Base-by-base conservation (phyloP, 2,888 invertebrate genomes). In the Andrena chrysosceles region DNA sequence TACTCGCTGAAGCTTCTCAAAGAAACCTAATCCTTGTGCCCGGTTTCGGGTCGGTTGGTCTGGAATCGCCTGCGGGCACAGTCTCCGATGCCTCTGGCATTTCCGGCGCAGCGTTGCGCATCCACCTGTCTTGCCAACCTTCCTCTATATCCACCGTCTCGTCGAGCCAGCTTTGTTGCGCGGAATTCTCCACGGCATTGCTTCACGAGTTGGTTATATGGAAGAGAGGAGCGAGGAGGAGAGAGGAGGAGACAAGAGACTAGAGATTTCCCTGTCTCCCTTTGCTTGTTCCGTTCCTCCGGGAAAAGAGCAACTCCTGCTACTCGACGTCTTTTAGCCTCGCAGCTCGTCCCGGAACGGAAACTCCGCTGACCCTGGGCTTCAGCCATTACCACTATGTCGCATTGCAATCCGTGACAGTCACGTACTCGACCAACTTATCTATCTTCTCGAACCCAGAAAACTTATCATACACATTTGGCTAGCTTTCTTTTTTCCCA, bases 391-490 rank as follows among this genome's bases (percentile, higher is more conserved):
- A 80, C 73, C 77, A 49, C 78, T 84, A 59, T 59, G 70, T 72
- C 69, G 68, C 52, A 63, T 75, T 70, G 63, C 67, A 26, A 62
- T 64, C 71, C 35, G 48, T 20, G 42, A 74, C 74, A 71, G 78
- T 85, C 87, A 69, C 83, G 83, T 72, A 62, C 59, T 54, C 68
- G 54, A 48, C 42, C 62, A 77, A 80, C 64, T 76, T 82, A 78
- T 62, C 74, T 82, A 67, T 82, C 81, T 75, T 76, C 68, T 54
- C 33, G 62, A 54, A 60, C 64, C 80, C 85, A 68, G 87, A 83
- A 81, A 82, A 83, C 83, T 78, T 83, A 83, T 85, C 86, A 72
- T 79, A 59, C 77, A 54, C 67, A 64, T 77, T 76, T 64, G 29
- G 52, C 62, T 49, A 67, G 48, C 68, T 67, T 80, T 80, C 48